Evolutionary conservation across 2,113 vertebrate species (phyloP).

Genomic region (Zosterops japonicus): DNA sequence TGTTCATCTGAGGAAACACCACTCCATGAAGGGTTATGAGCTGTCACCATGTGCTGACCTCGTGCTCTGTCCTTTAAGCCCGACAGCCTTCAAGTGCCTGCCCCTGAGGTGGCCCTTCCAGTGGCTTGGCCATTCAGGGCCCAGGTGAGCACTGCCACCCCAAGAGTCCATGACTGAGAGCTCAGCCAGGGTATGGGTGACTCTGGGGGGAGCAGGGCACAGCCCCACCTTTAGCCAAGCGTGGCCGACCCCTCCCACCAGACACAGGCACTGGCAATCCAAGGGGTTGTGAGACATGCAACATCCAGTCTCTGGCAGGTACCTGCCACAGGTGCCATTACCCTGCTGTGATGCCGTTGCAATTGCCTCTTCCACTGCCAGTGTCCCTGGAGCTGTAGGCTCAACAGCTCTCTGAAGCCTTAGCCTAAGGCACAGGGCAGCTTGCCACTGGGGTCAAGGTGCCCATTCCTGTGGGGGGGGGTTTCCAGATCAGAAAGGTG

Average conservation of each 20-base stretch:
- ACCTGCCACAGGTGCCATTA: neutral
- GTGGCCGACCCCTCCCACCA: rapidly evolving
- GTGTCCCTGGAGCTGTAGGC: neutral
- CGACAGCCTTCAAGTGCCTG: neutral
- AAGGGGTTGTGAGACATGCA: neutral
- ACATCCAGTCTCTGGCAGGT: neutral
- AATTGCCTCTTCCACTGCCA: neutral
- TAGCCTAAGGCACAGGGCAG: neutral
- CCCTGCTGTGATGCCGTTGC: rapidly evolving
- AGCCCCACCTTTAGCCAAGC: neutral
- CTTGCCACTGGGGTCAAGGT: rapidly evolving
- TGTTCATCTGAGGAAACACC: neutral
- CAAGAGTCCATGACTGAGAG: neutral
- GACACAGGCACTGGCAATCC: neutral
- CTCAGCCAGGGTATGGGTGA: neutral
- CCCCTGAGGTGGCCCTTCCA: neutral
- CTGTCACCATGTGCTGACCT: neutral
- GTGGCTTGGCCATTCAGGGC: neutral
- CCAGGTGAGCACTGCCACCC: neutral
- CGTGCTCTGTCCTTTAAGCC: neutral
- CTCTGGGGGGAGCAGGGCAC: neutral
- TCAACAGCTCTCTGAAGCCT: neutral
- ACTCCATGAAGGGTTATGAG: neutral
- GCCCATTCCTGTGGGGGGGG: too few relatives aligned
- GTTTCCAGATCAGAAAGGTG: neutral